Conservation (phyloP, 1,140 invertebrate genomes). For the Pachyrhynchus sulphureomaculatus region DNA sequence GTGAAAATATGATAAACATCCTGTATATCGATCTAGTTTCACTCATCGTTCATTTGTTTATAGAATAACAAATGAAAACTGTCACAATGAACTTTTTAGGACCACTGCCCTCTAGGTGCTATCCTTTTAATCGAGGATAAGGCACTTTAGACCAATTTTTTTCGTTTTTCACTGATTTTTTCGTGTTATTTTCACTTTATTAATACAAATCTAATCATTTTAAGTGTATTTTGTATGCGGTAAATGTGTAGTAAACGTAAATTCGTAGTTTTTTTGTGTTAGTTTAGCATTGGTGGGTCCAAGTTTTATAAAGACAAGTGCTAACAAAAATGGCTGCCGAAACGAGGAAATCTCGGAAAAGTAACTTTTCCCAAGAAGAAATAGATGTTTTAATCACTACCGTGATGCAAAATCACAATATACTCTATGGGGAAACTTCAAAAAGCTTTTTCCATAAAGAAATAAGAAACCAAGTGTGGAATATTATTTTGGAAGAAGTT, state of each 20-base stretch:
- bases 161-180: constrained; percentile 1
- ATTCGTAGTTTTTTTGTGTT: not conserved
- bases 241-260: not conserved
- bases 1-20: not conserved
- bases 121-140: not conserved
- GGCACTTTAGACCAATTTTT: not conserved
- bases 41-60: not conserved
- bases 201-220: too few relatives aligned
- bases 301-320: not conserved
- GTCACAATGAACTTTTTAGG: not conserved
- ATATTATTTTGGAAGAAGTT: constrained; percentile 35
- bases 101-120: not conserved
- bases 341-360: constrained; percentile 35
- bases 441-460: constrained; percentile 34
- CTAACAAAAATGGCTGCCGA: constrained; percentile 33
- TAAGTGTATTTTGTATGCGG: not conserved
- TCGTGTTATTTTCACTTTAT: not conserved
- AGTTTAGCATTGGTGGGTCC: not conserved
- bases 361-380: constrained; percentile 40
- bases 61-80: not conserved
- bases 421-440: constrained; percentile 33
- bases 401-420: constrained; percentile 32
- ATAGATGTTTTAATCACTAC: constrained; percentile 33
- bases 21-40: not conserved
- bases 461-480: constrained; percentile 34